Evolutionary conservation across 2,797 vertebrate genomes (phyloP), one percentile per base, ranked within the genome.

Genomic region (Fundulus diaphanus): DNA sequence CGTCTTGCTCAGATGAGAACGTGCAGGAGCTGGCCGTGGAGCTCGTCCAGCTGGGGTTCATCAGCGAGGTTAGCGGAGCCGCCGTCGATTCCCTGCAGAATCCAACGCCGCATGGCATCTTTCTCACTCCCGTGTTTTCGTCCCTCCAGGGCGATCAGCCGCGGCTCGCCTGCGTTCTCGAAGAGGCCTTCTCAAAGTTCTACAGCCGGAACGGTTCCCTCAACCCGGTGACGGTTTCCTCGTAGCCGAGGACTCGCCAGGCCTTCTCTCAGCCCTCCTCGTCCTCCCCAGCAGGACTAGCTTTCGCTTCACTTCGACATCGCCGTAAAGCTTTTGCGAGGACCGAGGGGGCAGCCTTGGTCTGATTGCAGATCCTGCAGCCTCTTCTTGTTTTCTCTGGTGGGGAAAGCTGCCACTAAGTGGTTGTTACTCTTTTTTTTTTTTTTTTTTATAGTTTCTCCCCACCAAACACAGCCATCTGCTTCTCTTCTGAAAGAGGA

Each of bases 171-270:
- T 97, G 96, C 49, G 96, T 99, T 95, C 96, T 99, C 56, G 98
- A 99, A 95, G 98, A 99, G 92, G 97, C 98, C 40, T 97, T 99
- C 92, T 96, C 93, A 79, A 99, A 96, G 94, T 99, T 98, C 94
- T 98, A 97, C 92, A 96, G 95, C 88, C 96, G 98, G 77, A 99
- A 96, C 0, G 98, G 95, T 37, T 96, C 96, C 70, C 95, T 98
- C 79, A 97, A 97, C 29, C 96, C 97, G 0, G 97, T 99, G 88
- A 98, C 97, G 0, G 98, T 99, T 27, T 99, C 98, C 22, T 98
- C 97, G 12, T 99, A 99, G 96, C 95, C 70, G 78, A 84, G 90
- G 87, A 81, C 68, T 57, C 80, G 0, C 56, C 80, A 7, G 74
- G 84, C 83, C 85, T 86, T 81, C 73, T 57, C 15, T 70, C 79